Percentiles rank a stretch among this genome's conserved stretches.
These are phyloP conservation scores for Diarsia brunnea DNA, from an alignment of 2,888 invertebrate genomes.

Conservation along the genomic window DNA sequence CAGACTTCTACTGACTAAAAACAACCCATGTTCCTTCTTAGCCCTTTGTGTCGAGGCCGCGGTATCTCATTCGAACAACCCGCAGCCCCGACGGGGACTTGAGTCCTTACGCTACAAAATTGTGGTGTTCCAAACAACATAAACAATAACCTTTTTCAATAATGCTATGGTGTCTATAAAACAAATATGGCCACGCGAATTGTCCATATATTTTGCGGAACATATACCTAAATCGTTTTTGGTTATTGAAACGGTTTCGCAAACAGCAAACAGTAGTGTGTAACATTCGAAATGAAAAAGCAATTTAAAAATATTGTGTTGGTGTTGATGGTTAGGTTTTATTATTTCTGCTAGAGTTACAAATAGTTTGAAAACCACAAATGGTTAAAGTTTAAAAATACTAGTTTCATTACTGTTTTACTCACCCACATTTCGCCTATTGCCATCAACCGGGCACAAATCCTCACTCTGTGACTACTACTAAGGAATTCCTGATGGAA, in stretches of 20 bases:
- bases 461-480: no score
- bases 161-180: conserved; percentile 34
- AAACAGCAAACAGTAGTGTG: conserved; percentile 32
- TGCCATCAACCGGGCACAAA: no score
- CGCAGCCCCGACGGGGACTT: no score
- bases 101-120: neutral
- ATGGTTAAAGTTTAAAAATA: neutral
- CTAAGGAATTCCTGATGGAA: no score
- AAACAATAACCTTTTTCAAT: conserved; percentile 23
- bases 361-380: neutral
- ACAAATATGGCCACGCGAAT: conserved; percentile 32
- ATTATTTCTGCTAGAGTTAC: neutral
- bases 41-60: no score
- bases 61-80: no score
- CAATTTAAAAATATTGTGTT: conserved; percentile 23
- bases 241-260: conserved; percentile 31
- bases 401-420: neutral
- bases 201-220: conserved; percentile 27
- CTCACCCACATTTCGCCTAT: no score
- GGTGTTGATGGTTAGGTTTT: conserved; percentile 17
- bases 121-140: neutral
- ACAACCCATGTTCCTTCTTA: no score
- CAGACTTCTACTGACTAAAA: no score
- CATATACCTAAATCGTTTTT: conserved; percentile 44
- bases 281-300: conserved; percentile 32